Evolutionary conservation across 2,113 vertebrate species (phyloP).

Genomic region (Leucopsar rothschildi): DNA sequence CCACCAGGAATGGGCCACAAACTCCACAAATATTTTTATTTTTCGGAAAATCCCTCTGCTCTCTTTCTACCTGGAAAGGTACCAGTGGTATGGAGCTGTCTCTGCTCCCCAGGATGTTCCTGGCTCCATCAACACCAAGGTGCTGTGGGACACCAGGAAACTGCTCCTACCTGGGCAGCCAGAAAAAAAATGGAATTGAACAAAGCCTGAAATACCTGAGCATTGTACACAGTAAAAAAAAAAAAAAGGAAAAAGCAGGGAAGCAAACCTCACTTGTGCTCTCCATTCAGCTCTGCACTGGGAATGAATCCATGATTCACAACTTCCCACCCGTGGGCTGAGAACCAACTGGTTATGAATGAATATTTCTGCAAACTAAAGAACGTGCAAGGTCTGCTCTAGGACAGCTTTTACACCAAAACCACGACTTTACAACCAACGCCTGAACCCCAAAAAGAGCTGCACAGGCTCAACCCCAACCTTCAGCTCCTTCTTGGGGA

Average conservation of each 20-base stretch:
- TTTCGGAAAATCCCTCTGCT: fast-evolving
- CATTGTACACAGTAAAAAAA: fast-evolving
- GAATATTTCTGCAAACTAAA: not conserved
- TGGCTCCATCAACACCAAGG: fast-evolving
- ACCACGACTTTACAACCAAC: fast-evolving
- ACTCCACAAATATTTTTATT: fast-evolving
- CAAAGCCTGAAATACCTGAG: not conserved
- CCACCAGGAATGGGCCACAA: not conserved
- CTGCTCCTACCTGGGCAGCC: too few species aligned
- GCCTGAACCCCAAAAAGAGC: fast-evolving
- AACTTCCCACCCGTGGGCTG: not conserved
- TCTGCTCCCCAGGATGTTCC: not conserved
- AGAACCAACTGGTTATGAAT: not conserved
- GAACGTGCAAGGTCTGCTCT: fast-evolving
- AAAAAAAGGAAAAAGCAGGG: too few species aligned
- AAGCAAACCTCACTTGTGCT: fast-evolving
- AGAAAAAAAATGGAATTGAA: fast-evolving
- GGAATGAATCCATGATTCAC: not conserved
- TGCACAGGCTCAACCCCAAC: not conserved
- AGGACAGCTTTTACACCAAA: fast-evolving
- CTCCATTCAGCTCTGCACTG: not conserved
- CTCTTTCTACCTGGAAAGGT: fast-evolving
- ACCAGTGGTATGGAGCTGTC: fast-evolving
- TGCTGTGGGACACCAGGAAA: fast-evolving
- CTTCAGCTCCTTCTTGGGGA: too few species aligned